These are phyloP conservation scores for Protobothrops flavoviridis DNA, from an alignment of 2,113 vertebrate genomes.

Conservation along the genomic window DNA sequence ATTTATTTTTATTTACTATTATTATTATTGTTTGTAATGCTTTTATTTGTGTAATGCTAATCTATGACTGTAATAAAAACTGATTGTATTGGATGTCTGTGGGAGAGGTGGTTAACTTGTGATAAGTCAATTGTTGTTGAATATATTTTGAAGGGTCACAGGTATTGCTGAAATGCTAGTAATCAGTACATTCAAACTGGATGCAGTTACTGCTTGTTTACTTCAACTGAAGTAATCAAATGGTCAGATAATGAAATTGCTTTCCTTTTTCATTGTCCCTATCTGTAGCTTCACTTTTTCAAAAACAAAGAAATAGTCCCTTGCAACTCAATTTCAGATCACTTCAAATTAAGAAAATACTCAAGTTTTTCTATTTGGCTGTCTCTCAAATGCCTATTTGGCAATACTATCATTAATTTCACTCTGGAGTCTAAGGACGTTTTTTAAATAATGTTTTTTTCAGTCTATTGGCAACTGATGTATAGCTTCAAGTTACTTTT, in stretches of 20 bases:
- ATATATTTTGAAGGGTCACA: neutral
- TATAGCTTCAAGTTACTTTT: neutral
- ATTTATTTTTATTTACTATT: neutral
- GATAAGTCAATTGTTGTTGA: neutral
- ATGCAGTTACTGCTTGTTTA: neutral
- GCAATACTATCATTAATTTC: neutral
- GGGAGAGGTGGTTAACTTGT: neutral
- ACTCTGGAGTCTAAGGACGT: neutral
- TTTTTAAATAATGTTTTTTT: neutral
- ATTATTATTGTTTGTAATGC: neutral
- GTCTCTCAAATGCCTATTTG: neutral
- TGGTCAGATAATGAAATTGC: neutral
- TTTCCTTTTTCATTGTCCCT: neutral
- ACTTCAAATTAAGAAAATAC: neutral
- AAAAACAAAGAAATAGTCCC: neutral
- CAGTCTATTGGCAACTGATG: neutral
- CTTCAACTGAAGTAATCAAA: neutral
- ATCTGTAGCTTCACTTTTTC: neutral
- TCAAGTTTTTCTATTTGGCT: neutral
- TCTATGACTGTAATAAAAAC: neutral
- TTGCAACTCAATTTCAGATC: neutral
- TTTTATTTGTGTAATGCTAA: neutral
- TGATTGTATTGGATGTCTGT: neutral
- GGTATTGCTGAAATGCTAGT: neutral
- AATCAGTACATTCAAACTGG: neutral